These are phyloP conservation scores for Hydrolagus affinis DNA, from an alignment of 2,113 vertebrate genomes.

Conservation along the genomic window DNA sequence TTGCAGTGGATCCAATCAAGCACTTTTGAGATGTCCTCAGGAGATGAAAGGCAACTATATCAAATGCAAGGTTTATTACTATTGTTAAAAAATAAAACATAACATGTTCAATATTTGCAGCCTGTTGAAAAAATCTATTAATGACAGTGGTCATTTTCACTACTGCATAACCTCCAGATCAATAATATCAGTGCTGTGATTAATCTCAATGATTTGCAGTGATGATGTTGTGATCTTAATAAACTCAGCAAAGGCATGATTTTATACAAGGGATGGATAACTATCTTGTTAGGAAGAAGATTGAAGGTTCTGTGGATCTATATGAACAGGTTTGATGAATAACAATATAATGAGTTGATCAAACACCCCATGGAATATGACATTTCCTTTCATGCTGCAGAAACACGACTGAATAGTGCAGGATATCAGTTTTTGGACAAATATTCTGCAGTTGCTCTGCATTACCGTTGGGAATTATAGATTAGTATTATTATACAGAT, in stretches of 20 bases:
- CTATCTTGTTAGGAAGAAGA: neutral
- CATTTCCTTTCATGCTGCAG: neutral
- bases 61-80: too few relatives aligned
- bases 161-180: neutral
- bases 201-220: neutral
- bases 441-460: neutral
- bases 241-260: neutral
- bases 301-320: neutral
- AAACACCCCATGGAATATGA: neutral
- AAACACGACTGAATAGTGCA: neutral
- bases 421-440: neutral
- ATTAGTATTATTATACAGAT: too few relatives aligned
- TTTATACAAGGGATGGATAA: neutral
- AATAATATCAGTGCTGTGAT: neutral
- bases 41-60: too few relatives aligned
- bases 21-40: too few relatives aligned
- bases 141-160: neutral
- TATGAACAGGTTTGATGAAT: too few relatives aligned
- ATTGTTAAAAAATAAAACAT: neutral
- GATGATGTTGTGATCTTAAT: neutral
- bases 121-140: neutral
- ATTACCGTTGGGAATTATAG: neutral
- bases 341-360: too few relatives aligned
- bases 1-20: too few relatives aligned
- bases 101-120: neutral